Conservation (phyloP, 1,140 invertebrate genomes). For the Drosophila pandora region DNA sequence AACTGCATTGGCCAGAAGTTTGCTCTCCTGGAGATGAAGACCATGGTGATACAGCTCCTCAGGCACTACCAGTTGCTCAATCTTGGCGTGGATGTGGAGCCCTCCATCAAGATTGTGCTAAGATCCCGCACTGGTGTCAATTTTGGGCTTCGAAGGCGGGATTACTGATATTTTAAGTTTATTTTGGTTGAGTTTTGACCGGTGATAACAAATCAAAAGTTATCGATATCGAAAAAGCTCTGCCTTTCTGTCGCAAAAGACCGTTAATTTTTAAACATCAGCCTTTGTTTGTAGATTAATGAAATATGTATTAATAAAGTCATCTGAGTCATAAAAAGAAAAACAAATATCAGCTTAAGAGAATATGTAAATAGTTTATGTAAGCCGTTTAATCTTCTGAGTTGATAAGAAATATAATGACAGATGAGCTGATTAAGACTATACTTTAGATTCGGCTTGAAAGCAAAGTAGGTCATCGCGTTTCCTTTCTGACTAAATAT, state of each 20-base stretch:
- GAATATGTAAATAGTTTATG: neutral
- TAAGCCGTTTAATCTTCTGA: neutral
- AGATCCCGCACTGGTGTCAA: constrained; percentile 64
- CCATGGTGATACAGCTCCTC: constrained; percentile 78
- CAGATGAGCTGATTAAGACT: neutral
- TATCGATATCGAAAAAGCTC: neutral
- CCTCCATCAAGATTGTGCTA: constrained; percentile 57
- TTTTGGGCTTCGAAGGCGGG: constrained; percentile 37
- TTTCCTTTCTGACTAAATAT: too few species aligned
- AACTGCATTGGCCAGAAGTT: constrained; percentile 91
- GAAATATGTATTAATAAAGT: neutral
- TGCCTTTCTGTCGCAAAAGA: neutral
- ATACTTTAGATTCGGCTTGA: neutral
- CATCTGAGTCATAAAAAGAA: neutral
- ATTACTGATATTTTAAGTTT: neutral
- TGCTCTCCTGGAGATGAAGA: constrained; percentile 91
- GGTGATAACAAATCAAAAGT: neutral
- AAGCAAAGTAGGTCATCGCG: neutral
- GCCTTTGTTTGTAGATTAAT: neutral
- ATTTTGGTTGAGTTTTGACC: neutral
- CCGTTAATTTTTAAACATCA: neutral
- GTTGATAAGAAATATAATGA: neutral
- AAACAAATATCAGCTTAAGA: neutral
- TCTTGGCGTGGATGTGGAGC: constrained; percentile 47
- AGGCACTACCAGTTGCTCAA: constrained; percentile 74